Base-by-base conservation (phyloP, 2,797 vertebrate genomes). In the Anguilla anguilla region DNA sequence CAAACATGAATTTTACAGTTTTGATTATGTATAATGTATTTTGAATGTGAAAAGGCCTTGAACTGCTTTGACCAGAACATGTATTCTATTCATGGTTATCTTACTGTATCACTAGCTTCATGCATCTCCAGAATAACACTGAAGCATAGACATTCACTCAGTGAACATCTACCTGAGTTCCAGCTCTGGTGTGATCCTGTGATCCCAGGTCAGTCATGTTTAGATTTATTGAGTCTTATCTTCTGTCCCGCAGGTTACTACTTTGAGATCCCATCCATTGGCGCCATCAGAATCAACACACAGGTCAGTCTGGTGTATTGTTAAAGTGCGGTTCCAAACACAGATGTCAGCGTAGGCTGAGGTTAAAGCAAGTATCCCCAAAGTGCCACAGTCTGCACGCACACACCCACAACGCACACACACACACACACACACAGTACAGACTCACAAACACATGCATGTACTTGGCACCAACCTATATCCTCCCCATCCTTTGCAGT, bases 241-340 rank as follows among this genome's bases (percentile, higher is more conserved):
- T 88, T 91, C 85, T 90, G 90, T 90, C 93, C 89, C 87, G 35
- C 94, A 99, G 99, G 99, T 94, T 99, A 99, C 96, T 99, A 99
- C 96, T 99, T 98, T 61, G 98, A 99, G 95, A 99, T 99, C 90
- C 99, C 99, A 87, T 99, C 98, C 67, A 99, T 99, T 0, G 98
- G 99, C 5, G 99, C 98, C 90, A 99, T 99, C 94, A 96, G 98
- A 92, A 99, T 99, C 96, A 99, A 99, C 97, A 99, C 99, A 0
- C 99, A 99, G 98, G 99, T 99, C 93, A 90, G 94, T 83, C 39
- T 53, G 86, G 49, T 69, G 31, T 77, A 35, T 22, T 17, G 35
- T 46, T 49, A 17, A 17, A 1, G 74, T 15, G 39, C 13, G 1
- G 39, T 46, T 49, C 39, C 39, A 81, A 49, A 25, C 3, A 22